Evolutionary conservation across 1,140 invertebrate species (phyloP).

Genomic region (Anthonomus grandis): DNA sequence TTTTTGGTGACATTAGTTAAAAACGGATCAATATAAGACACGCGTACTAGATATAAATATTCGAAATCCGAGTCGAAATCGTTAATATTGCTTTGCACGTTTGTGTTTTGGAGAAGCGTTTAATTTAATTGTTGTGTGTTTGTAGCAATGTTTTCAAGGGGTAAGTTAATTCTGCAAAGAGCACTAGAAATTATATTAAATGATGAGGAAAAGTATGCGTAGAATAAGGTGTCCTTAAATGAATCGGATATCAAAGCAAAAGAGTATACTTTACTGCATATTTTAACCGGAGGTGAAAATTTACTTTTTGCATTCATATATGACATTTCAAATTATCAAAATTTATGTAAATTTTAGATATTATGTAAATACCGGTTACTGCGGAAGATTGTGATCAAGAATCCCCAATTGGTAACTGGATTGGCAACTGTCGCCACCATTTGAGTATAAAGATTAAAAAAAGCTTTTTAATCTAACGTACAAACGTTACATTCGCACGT

Average conservation of each 20-base stretch:
- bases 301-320: not conserved
- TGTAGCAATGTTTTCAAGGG: not conserved
- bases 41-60: too few relatives aligned
- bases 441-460: not conserved
- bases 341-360: not conserved
- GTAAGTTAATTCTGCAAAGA: too few relatives aligned
- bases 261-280: not conserved
- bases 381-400: not conserved
- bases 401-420: too few relatives aligned
- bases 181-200: not conserved
- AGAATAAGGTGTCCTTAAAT: not conserved
- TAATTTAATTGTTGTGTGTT: too few relatives aligned
- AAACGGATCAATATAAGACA: too few relatives aligned
- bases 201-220: constrained; percentile 2
- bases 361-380: not conserved
- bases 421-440: too few relatives aligned
- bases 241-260: not conserved
- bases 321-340: not conserved
- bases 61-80: too few relatives aligned
- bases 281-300: not conserved
- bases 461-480: not conserved
- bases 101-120: too few relatives aligned
- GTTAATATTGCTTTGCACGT: not conserved
- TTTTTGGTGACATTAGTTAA: too few relatives aligned
- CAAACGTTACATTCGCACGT: not conserved